Evolutionary conservation across 2,113 vertebrate species (phyloP), one percentile per base, ranked within the genome.

Genomic region (Cebidichthys violaceus): DNA sequence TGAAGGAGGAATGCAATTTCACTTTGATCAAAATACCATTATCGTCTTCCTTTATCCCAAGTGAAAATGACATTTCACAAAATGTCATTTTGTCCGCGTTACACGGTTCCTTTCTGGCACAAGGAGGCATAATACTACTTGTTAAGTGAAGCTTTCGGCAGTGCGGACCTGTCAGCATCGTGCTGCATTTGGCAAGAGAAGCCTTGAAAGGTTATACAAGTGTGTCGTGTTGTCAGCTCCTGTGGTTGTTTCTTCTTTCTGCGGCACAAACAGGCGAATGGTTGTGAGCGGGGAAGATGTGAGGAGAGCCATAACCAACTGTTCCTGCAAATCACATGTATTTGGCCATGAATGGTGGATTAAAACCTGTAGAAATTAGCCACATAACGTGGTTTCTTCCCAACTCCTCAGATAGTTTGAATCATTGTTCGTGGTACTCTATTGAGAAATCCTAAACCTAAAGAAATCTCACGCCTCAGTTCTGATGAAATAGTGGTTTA

Each of bases 31-130:
- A 88, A 92, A 92, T 86, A 79, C 88, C 83, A 84, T 65, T 68
- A 47, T 81, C 81, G 45, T 50, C 77, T 86, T 29, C 22, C 69
- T 88, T 89, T 85, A 90, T 92, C 70, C 77, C 67, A 55, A 39
- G 85, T 67, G 70, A 88, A 92, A 93, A 90, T 91, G 90, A 89
- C 89, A 91, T 92, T 92, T 93, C 60, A 17, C 79, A 71, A 89
- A 93, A 93, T 89, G 92, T 91, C 88, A 92, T 87, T 90, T 87
- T 27, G 39, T 70, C 78, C 52, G 9, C 60, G 83, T 89, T 75
- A 77, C 81, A 82, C 15, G 33, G 61, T 41, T 79, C 77, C 35
- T 83, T 82, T 89, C 77, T 66, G 13, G 79, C 70, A 67, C 77
- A 65, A 85, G 70, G 55, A 90, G 82, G 78, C 80, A 84, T 84